Base-by-base conservation (phyloP, 2,888 invertebrate genomes). In the Chrysina gloriosa region DNA sequence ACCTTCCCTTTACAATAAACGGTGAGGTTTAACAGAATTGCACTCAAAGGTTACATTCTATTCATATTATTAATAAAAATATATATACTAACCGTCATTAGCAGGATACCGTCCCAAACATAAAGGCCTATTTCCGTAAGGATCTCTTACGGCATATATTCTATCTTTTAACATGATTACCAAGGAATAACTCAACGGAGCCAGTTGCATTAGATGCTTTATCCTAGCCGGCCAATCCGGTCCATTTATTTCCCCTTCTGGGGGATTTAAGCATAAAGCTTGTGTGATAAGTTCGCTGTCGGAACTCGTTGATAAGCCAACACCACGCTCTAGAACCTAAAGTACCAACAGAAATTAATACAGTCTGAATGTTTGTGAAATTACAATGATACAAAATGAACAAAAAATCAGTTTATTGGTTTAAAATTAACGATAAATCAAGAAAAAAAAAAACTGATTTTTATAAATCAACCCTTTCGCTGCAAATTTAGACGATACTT, bases 271-370 rank as follows among this genome's bases (percentile, higher is more conserved):
- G 77, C 98, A 97, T 42, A 99, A 84, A 2, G 98, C 94, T 84
- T 98, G 98, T 0, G 97, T 97, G 76, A 99, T 97, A 69, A 99
- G 85, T 84, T 99, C 98, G 19, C 96, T 97, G 84, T 99, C 98
- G 0, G 97, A 96, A 77, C 95, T 94, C 0, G 98, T 98, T 0
- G 97, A 97, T 11, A 98, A 84, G 0, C 98, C 98, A 1, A 98
- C 96, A 7, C 98, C 98, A 73, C 96, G 89, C 19, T 92, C 93
- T 69, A 98, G 84, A 63, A 98, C 94, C 96, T 96, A 73, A 23
- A 71, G 70, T n/a, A 67, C 14, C 29, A 65, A 54, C 58, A 19
- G 54, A 47, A 63, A 61, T 36, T 42, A 61, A 11, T 9, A 61
- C 4, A 3, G 42, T 36, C n/a, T 19, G 1, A 42, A 1, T 2